Percentiles rank a stretch among this genome's conserved stretches.
Evolutionary conservation across 2,888 invertebrate genomes (phyloP).

Genomic region (Macroteleia sp.): DNA sequence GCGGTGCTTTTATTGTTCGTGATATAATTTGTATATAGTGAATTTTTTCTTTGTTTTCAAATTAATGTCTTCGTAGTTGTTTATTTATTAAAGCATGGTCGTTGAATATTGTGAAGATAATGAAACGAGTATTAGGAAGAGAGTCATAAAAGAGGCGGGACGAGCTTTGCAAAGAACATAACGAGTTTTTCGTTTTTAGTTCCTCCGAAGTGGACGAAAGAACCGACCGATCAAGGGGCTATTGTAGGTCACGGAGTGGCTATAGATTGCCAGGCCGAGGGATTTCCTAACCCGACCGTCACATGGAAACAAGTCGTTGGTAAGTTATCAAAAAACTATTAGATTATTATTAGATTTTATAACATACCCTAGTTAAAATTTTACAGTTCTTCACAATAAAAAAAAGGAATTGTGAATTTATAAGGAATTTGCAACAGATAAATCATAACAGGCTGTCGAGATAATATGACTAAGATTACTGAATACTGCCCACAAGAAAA

Average conservation of each 20-base stretch:
- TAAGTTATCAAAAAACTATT: too few species aligned
- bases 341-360: too few species aligned
- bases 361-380: too few species aligned
- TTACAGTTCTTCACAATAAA: too few species aligned
- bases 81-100: conserved; percentile 34
- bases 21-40: not conserved
- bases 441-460: too few species aligned
- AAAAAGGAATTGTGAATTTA: too few species aligned
- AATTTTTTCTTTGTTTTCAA: not conserved
- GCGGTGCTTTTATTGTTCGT: conserved; percentile 38
- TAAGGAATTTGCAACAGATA: too few species aligned
- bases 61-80: conserved; percentile 8
- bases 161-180: conserved; percentile 2
- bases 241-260: conserved; percentile 89
- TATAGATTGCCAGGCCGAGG: conserved; percentile 90
- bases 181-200: conserved; percentile 85
- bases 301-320: conserved; percentile 86
- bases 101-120: conserved; percentile 33
- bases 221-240: conserved; percentile 89
- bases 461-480: too few species aligned
- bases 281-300: conserved; percentile 88
- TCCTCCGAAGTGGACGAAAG: conserved; percentile 90
- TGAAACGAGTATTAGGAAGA: conserved; percentile 60
- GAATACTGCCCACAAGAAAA: too few species aligned
- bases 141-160: conserved; percentile 41